Percentiles rank a stretch among this genome's conserved stretches.
phyloP scores from a whole-genome alignment of 2,888 invertebrate species.

The Lamellibrachia columna region DNA sequence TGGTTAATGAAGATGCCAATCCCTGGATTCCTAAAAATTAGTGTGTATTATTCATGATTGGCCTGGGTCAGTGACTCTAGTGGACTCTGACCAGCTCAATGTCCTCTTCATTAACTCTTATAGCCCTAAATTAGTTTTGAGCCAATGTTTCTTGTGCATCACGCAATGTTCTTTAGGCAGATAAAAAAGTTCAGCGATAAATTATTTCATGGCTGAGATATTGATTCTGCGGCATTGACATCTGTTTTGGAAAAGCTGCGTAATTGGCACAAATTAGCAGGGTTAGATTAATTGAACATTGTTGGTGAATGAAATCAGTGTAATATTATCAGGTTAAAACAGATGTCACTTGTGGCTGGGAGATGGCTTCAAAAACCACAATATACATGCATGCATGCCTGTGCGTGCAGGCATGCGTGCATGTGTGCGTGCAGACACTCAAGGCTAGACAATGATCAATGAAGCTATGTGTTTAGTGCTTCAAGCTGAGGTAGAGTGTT shows the following conservation, averaged over 20 bases:
- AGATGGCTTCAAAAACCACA: neutral
- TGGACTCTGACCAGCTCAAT: neutral
- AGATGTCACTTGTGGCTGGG: neutral
- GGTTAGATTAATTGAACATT: neutral
- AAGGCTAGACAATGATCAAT: neutral
- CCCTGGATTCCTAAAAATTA: neutral
- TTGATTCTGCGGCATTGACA: neutral
- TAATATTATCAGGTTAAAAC: neutral
- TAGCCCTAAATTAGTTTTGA: slow-evolving; percentile 6
- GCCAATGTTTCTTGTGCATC: neutral
- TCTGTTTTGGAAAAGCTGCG: neutral
- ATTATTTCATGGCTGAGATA: neutral
- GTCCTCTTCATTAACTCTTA: neutral
- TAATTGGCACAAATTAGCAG: neutral
- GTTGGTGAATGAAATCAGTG: neutral
- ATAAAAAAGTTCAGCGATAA: neutral
- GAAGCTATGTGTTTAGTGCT: neutral
- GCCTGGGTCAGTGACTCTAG: neutral
- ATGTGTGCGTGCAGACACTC: neutral
- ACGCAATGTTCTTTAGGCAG: neutral
- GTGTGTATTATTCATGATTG: neutral
- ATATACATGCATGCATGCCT: neutral
- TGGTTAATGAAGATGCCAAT: neutral
- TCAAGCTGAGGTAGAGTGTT: neutral
- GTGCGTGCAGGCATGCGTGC: neutral